phyloP scores from a whole-genome alignment of 2,113 vertebrate species.

The Megaceryle maxima region DNA sequence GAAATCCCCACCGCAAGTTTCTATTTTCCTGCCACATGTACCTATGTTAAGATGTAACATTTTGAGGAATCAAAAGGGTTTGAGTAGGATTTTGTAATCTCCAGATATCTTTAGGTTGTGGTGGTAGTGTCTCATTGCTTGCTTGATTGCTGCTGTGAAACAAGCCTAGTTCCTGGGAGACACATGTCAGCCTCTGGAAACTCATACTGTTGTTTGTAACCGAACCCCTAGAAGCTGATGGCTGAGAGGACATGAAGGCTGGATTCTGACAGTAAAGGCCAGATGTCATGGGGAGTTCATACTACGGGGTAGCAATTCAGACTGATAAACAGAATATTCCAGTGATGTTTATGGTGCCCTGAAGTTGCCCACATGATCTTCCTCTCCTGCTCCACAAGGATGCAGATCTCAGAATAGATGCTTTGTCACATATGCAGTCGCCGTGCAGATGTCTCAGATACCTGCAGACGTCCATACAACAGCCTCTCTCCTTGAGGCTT shows the following conservation, averaged over 20 bases:
- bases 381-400: neutral
- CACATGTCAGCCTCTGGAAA: neutral
- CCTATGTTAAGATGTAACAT: neutral
- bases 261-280: neutral
- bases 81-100: neutral
- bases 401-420: neutral
- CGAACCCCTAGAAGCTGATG: neutral
- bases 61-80: neutral
- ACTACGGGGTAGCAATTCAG: neutral
- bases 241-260: neutral
- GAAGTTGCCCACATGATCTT: neutral
- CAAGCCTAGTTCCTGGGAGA: neutral
- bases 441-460: neutral
- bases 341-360: neutral
- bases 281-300: neutral
- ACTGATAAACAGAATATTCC: neutral
- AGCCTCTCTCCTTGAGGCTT: neutral
- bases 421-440: neutral
- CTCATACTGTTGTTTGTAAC: neutral
- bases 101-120: neutral
- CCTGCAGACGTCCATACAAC: neutral
- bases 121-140: neutral
- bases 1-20: neutral
- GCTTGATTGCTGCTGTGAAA: neutral
- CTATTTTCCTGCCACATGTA: accelerated